Percentiles rank a stretch among this genome's conserved stretches.
Evolutionary conservation across 2,888 invertebrate genomes (phyloP).

Genomic region (Cephus runcator): DNA sequence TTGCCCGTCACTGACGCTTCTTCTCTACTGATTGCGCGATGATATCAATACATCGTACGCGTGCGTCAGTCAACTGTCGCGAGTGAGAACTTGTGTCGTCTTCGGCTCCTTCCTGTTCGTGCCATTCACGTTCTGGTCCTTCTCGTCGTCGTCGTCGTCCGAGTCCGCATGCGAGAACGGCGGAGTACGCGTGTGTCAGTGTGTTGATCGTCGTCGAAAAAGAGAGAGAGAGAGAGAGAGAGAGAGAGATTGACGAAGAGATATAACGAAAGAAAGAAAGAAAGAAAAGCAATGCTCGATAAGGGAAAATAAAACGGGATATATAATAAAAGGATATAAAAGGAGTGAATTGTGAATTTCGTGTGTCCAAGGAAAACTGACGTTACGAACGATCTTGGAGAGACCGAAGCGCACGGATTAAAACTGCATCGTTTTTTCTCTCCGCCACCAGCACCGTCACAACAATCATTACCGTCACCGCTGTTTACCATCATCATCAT

Average conservation of each 20-base stretch:
- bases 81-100: neutral
- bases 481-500: neutral
- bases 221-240: too few relatives aligned
- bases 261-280: neutral
- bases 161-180: neutral
- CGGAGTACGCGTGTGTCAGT: neutral
- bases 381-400: neutral
- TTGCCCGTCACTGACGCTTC: neutral
- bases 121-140: neutral
- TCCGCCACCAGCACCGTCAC: slow-evolving; percentile 4
- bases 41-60: neutral
- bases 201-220: neutral
- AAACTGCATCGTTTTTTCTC: slow-evolving; percentile 7
- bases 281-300: neutral
- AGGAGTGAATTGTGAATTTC: neutral
- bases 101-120: neutral
- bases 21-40: neutral
- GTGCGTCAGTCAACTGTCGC: neutral
- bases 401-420: slow-evolving; percentile 5
- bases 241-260: neutral
- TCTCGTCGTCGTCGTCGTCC: neutral
- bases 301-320: neutral
- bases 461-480: neutral
- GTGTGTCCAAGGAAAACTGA: slow-evolving; percentile 1
- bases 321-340: neutral